phyloP scores from a whole-genome alignment of 2,113 vertebrate genomes.

The Hirundichthys speculiger region DNA sequence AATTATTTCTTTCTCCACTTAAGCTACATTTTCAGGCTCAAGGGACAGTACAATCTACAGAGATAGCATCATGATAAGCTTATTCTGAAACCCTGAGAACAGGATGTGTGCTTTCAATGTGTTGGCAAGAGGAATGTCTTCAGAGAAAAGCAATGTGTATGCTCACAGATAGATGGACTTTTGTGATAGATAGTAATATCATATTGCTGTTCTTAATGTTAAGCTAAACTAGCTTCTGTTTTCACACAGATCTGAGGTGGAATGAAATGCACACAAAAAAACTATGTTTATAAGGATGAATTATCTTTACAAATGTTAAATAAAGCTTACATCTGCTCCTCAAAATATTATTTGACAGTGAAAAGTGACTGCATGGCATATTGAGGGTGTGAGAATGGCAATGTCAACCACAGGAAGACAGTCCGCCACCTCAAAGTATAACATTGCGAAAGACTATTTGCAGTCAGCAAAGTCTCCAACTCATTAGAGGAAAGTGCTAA shows the following conservation, averaged over 20 bases:
- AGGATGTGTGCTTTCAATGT: not conserved
- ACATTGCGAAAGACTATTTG: no score
- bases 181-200: no score
- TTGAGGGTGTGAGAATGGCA: conserved; percentile 53
- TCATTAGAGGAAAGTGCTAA: no score
- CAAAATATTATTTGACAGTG: conserved; percentile 13
- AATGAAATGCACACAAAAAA: no score
- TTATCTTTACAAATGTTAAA: not conserved
- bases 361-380: not conserved
- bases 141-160: not conserved
- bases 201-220: not conserved
- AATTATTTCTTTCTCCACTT: not conserved
- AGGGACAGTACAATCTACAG: no score
- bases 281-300: not conserved
- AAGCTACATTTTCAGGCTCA: not conserved
- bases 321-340: not conserved
- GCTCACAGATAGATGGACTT: no score
- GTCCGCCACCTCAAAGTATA: conserved; percentile 26
- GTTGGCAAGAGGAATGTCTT: not conserved
- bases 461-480: conserved; percentile 16
- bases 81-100: not conserved
- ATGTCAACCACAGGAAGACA: conserved; percentile 65
- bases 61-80: not conserved
- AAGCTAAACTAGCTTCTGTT: not conserved
- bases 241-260: not conserved